A percentile compares a stretch with the other conserved stretches of the same genome.
Evolutionary conservation across 2,797 vertebrate genomes (phyloP).

Genomic region (Synaphobranchus kaupii): DNA sequence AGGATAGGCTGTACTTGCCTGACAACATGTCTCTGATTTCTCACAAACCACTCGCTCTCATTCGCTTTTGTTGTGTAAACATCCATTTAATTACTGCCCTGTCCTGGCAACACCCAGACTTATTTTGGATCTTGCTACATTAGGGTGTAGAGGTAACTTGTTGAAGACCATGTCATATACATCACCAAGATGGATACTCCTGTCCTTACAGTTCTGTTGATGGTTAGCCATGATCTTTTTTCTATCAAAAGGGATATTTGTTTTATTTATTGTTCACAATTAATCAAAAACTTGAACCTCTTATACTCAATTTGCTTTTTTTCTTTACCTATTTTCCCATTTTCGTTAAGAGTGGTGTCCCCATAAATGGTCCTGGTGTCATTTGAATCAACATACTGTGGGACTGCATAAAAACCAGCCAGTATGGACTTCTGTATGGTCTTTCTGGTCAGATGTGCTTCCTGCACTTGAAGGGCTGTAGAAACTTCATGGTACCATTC

Average conservation of each 20-base stretch:
- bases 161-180: not conserved
- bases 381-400: too few relatives aligned
- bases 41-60: not conserved
- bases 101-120: conserved; percentile 4
- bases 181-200: not conserved
- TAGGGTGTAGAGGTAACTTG: not conserved
- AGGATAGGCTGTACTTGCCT: not conserved
- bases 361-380: not conserved
- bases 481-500: not conserved
- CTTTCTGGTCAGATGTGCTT: not conserved
- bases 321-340: not conserved
- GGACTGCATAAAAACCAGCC: not conserved
- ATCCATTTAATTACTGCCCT: conserved; percentile 16
- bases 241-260: not conserved
- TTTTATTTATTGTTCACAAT: not conserved
- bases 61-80: not conserved
- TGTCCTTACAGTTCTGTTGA: not conserved
- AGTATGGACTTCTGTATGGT: not conserved
- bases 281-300: not conserved
- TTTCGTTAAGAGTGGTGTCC: not conserved
- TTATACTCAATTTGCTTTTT: not conserved
- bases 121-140: not conserved
- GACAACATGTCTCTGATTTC: not conserved
- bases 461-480: not conserved
- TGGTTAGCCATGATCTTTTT: not conserved